Evolutionary conservation across 2,888 invertebrate species (phyloP).

Genomic region (Drosophila nr. medialis): DNA sequence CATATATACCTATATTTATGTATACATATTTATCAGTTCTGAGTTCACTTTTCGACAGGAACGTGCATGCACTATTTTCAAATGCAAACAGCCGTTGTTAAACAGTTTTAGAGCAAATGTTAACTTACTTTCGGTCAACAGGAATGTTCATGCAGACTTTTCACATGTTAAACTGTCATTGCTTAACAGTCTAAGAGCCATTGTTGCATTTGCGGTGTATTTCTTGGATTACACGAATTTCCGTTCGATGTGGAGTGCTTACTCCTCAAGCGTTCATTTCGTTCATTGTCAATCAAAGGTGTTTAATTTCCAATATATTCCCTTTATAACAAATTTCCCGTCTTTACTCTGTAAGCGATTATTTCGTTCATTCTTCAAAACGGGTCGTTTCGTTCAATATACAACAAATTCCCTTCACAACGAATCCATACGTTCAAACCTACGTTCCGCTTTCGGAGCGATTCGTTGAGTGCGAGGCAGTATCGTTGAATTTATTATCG

Average conservation of each 20-base stretch:
- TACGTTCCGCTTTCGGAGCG: neutral
- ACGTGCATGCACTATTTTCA: neutral
- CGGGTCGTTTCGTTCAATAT: neutral
- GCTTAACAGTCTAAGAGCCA: neutral
- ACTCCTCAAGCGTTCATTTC: neutral
- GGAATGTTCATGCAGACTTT: neutral
- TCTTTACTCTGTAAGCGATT: neutral
- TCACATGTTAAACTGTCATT: neutral
- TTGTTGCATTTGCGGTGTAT: neutral
- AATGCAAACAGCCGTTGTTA: neutral
- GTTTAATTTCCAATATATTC: neutral
- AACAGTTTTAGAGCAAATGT: conserved; percentile 10
- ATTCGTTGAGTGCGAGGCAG: neutral
- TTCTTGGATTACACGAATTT: neutral
- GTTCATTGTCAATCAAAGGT: neutral
- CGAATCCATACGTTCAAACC: neutral
- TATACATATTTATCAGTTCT: neutral
- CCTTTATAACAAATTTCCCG: neutral
- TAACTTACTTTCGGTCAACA: neutral
- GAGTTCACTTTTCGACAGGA: too few relatives aligned
- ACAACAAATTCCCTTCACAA: neutral
- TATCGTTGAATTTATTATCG: neutral
- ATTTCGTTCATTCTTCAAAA: neutral
- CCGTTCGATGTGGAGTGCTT: neutral
- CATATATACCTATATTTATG: neutral